Percentiles rank a stretch among this genome's conserved stretches.
These are phyloP conservation scores for Scopus umbretta DNA, from an alignment of 2,113 vertebrate species.

Conservation along the genomic window DNA sequence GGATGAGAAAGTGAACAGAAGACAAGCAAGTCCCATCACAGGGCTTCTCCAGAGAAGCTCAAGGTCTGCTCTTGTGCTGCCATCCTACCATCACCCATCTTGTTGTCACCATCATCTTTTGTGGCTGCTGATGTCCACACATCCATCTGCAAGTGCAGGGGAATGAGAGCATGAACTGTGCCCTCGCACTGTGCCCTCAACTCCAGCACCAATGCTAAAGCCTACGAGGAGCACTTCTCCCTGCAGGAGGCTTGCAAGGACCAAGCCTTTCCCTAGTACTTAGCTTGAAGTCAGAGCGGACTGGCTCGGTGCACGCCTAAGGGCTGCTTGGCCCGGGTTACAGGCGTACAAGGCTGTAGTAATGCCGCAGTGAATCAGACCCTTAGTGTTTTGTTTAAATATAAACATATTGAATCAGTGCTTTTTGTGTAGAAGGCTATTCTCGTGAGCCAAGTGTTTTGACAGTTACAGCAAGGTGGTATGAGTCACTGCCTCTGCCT, in stretches of 20 bases:
- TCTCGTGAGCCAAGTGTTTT: slow-evolving; percentile 56
- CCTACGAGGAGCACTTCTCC: neutral
- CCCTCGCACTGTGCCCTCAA: neutral
- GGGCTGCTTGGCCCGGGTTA: neutral
- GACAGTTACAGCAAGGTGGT: slow-evolving; percentile 59
- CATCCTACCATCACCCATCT: neutral
- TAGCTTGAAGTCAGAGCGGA: neutral
- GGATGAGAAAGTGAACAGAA: neutral
- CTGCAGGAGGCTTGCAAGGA: neutral
- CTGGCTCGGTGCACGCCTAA: neutral
- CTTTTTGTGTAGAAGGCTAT: slow-evolving; percentile 47
- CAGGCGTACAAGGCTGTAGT: neutral
- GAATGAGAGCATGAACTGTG: fast-evolving
- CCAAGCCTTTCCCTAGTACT: neutral
- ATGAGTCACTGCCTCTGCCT: slow-evolving; percentile 54
- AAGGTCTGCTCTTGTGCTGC: neutral
- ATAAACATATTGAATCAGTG: slow-evolving; percentile 57
- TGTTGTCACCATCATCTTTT: fast-evolving
- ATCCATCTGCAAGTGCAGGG: neutral
- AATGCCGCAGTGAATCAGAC: slow-evolving; percentile 56
- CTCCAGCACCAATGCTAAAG: neutral
- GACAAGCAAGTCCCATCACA: neutral
- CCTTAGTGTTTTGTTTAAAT: slow-evolving; percentile 47
- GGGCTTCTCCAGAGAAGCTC: neutral
- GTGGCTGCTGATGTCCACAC: neutral